Evolutionary conservation across 1,140 invertebrate species (phyloP), one percentile per base, ranked within the genome.

Genomic region (Euwallacea fornicatus): DNA sequence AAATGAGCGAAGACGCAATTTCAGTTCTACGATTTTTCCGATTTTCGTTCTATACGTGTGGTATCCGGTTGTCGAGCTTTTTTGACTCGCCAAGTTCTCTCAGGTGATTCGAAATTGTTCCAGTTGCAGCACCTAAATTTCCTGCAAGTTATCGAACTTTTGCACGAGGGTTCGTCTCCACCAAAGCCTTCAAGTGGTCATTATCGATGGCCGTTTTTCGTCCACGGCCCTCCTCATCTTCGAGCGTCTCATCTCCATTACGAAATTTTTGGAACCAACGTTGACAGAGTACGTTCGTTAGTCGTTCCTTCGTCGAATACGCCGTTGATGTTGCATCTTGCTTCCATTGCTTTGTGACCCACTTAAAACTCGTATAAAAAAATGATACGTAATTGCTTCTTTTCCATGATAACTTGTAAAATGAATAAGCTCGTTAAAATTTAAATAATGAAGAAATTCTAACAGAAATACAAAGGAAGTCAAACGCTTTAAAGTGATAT

Each of bases 211-310:
- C 63, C 15, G 64, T n/a, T 9, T 55, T 42, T 3, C 70, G 53
- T 10, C 70, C 64, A n/a, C 42, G n/a, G 50, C 56, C n/a, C n/a
- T 66, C 44, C 21, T 66, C 64, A 67, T 47, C 64, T 66, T 72
- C 56, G n/a, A 72, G 64, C n/a, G 15, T 59, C 50, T 66, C 41
- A 44, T 71, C 63, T 21, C 50, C 63, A 47, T 7, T 43, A 41
- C 54, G 63, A 16, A 66, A 72, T 59, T 72, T 72, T 54, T 67
- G 4, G 46, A 72, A 72, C 64, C 70, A 67, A 13, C 54, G 42
- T 67, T 72, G 55, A 9, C n/a, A 43, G 53, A 16, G 46, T 59
- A 66, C 63, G 56, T 60, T 72, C 70, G 11, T 61, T 66, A 33
- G 55, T 46, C 21, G 58, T 66, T 47, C 54, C 55, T 64, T 10